phyloP scores from a whole-genome alignment of 2,797 vertebrate species.

The Siniperca scherzeri region DNA sequence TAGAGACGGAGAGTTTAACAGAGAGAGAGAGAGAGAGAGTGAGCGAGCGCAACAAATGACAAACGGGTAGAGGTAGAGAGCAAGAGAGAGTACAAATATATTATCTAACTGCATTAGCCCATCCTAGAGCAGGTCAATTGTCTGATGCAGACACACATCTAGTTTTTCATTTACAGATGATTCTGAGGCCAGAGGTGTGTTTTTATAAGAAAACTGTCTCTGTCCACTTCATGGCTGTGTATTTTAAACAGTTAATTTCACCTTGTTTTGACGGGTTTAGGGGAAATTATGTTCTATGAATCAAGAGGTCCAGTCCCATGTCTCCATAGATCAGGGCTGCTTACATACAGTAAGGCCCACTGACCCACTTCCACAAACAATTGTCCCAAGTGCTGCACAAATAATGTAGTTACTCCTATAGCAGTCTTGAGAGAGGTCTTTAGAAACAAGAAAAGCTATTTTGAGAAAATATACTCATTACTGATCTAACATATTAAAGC shows the following conservation, averaged over 20 bases:
- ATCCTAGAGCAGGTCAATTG: conserved; percentile 32
- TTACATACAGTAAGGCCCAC: conserved; percentile 26
- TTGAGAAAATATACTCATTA: conserved; percentile 6
- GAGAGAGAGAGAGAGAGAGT: conserved; percentile 41
- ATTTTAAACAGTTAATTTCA: conserved; percentile 32
- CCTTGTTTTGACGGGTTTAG: conserved; percentile 31
- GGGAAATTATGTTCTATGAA: conserved; percentile 26
- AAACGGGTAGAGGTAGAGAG: conserved; percentile 11
- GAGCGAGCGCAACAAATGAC: conserved; percentile 12
- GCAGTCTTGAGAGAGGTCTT: not conserved
- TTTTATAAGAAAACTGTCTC: conserved; percentile 40
- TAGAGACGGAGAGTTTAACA: conserved; percentile 50
- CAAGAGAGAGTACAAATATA: conserved; percentile 33
- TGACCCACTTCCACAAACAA: conserved; percentile 27
- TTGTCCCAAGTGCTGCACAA: not conserved
- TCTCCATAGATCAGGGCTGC: conserved; percentile 15
- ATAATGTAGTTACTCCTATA: not conserved
- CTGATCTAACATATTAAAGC: conserved; percentile 3
- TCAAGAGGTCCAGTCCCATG: not conserved
- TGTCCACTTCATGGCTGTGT: not conserved
- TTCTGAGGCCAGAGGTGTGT: conserved; percentile 35
- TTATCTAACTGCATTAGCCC: conserved; percentile 34
- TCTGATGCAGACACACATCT: conserved; percentile 26
- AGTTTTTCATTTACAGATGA: conserved; percentile 44
- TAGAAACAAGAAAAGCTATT: not conserved